Evolutionary conservation across 35 echinoderm and acorn worm genomes (phyloP).

Genomic region (Lytechinus pictus): DNA sequence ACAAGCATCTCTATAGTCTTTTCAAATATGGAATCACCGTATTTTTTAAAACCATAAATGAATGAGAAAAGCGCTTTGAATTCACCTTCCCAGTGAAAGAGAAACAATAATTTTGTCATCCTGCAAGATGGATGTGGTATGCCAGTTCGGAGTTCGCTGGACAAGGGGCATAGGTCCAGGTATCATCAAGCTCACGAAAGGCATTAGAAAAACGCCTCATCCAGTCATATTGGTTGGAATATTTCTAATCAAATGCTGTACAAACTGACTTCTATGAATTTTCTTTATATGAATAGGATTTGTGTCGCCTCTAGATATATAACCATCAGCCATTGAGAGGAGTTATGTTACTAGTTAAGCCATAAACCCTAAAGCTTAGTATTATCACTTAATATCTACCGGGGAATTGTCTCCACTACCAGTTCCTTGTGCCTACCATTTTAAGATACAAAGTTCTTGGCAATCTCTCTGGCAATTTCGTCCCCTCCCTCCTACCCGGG

Average conservation of each 20-base stretch:
- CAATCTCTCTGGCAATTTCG: no score
- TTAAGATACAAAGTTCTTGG: no score
- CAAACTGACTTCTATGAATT: not conserved
- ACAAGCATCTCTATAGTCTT: not conserved
- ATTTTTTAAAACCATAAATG: not conserved
- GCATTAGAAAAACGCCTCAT: not conserved
- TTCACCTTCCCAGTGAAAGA: not conserved
- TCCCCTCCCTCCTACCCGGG: no score
- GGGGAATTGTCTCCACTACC: no score
- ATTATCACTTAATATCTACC: not conserved
- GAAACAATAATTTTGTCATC: not conserved
- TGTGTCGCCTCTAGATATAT: not conserved
- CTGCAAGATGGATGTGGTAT: not conserved
- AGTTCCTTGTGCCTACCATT: no score
- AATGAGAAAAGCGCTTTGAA: not conserved
- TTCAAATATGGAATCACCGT: not conserved
- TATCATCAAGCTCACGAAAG: not conserved
- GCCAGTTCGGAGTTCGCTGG: not conserved
- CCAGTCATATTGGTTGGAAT: not conserved
- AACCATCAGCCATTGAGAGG: not conserved
- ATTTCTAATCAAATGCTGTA: not conserved
- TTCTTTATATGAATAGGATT: no score
- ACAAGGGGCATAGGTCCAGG: not conserved
- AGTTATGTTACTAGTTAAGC: not conserved
- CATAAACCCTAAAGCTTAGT: not conserved